Evolutionary conservation across 2,797 vertebrate species (phyloP).

Genomic region (Leptatherina wallacei): DNA sequence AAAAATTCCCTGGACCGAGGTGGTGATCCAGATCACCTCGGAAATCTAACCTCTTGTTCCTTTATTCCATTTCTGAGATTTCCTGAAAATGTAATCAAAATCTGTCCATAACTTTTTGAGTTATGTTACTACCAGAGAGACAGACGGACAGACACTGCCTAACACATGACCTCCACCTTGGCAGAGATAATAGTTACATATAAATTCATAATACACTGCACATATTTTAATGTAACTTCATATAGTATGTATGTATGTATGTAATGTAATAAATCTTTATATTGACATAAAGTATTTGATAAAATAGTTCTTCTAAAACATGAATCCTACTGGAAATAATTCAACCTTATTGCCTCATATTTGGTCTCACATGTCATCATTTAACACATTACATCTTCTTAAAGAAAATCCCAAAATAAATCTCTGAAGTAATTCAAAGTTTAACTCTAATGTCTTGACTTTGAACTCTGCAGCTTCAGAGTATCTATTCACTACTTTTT

Average conservation of each 20-base stretch:
- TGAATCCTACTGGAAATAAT: no score
- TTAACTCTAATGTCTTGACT: not conserved
- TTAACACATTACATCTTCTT: not conserved
- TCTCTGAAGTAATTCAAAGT: not conserved
- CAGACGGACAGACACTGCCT: no score
- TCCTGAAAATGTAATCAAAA: no score
- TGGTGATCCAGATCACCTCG: no score
- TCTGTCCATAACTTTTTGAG: no score
- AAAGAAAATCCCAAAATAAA: not conserved
- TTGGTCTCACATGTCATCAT: not conserved
- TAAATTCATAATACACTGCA: conserved; percentile 16
- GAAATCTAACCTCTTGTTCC: no score
- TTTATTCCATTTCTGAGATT: no score
- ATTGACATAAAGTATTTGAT: not conserved
- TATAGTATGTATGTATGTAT: not conserved
- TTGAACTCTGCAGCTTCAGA: not conserved
- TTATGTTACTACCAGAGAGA: no score
- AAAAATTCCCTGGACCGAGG: no score
- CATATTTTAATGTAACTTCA: conserved; percentile 12
- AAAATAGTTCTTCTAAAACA: no score
- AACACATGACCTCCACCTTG: no score
- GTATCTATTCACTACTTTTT: no score
- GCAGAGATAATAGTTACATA: not conserved
- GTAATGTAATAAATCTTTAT: not conserved
- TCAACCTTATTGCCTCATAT: not conserved